These are phyloP conservation scores for Lophura swinhoii DNA, from an alignment of 2,797 vertebrate genomes.

Conservation along the genomic window DNA sequence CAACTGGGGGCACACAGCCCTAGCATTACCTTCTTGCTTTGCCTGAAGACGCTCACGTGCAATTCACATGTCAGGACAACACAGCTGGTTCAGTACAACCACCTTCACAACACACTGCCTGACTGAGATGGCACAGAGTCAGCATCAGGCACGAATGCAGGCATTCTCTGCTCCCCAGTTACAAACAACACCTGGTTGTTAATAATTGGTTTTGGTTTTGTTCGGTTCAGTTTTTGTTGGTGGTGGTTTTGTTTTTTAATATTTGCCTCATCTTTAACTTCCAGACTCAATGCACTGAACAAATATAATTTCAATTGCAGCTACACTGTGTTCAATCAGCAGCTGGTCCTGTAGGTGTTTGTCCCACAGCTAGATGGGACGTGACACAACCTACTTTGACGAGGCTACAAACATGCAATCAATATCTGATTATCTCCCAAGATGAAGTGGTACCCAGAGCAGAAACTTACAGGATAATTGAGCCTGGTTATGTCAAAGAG, in stretches of 20 bases:
- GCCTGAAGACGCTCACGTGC: neutral
- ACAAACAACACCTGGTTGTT: neutral
- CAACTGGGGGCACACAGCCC: neutral
- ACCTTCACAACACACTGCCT: neutral
- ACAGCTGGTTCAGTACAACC: neutral
- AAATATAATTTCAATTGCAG: neutral
- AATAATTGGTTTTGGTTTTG: neutral
- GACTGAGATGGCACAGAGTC: neutral
- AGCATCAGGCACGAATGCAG: neutral
- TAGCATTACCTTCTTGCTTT: neutral
- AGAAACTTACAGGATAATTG: slow-evolving; percentile 81
- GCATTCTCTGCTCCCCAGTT: neutral
- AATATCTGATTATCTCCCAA: neutral
- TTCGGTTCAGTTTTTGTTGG: neutral
- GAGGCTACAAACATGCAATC: neutral
- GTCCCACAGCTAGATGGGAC: neutral
- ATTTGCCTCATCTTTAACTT: neutral
- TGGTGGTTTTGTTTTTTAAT: neutral
- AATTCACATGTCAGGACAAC: neutral
- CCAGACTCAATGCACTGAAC: neutral
- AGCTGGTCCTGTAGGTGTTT: neutral
- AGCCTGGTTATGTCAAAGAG: slow-evolving; percentile 89
- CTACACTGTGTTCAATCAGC: neutral
- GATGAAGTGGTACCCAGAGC: neutral
- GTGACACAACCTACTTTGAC: neutral